Percentiles rank a stretch among this genome's conserved stretches.
Conservation (phyloP, 2,797 vertebrate species). For the Balearica regulorum region DNA sequence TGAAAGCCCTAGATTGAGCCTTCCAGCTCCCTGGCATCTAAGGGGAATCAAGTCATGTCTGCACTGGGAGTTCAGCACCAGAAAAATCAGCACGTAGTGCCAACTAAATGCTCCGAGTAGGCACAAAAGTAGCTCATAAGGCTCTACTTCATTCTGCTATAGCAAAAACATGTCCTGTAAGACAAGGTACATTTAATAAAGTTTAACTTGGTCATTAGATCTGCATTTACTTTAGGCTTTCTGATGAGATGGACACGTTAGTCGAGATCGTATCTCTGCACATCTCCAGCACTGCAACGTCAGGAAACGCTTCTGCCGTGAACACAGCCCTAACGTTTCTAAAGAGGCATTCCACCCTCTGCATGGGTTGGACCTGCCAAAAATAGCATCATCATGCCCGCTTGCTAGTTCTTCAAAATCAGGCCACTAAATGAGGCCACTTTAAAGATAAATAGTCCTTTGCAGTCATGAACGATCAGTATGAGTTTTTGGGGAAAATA, state of each 20-base stretch:
- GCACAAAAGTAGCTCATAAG: not conserved
- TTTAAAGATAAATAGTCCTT: not conserved
- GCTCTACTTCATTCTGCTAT: not conserved
- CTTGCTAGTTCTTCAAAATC: not conserved
- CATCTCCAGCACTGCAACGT: not conserved
- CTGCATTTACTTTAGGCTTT: not conserved
- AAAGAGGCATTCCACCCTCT: not conserved
- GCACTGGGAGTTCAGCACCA: not conserved
- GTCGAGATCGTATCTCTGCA: not conserved
- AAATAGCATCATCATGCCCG: not conserved
- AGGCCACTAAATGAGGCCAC: constrained; percentile 6
- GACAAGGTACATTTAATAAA: not conserved
- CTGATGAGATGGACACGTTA: not conserved
- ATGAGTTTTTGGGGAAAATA: constrained; percentile 35
- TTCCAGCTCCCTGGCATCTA: not conserved
- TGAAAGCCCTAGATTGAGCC: not conserved
- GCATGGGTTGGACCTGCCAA: not conserved
- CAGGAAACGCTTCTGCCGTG: not conserved
- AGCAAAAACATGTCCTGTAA: not conserved
- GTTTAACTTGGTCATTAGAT: not conserved
- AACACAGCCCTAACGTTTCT: not conserved
- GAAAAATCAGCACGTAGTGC: not conserved
- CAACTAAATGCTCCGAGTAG: not conserved
- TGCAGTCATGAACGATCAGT: not conserved
- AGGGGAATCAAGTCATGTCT: not conserved